A percentile compares a stretch with the other conserved stretches of the same genome.
Conservation (phyloP, 2,797 vertebrate species). For the Pogoniulus pusillus region DNA sequence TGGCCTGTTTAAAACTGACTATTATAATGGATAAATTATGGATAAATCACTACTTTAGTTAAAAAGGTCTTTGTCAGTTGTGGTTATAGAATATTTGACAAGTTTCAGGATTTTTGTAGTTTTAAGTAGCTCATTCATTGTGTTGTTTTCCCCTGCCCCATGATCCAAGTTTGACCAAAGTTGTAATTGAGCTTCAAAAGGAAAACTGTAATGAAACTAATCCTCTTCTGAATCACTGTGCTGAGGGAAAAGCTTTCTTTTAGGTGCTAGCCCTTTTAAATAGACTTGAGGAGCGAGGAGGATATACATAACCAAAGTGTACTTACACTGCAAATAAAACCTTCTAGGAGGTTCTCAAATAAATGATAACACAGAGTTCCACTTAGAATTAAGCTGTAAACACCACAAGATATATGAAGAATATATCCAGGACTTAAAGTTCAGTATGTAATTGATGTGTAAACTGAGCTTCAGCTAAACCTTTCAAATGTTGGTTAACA, state of each 20-base stretch:
- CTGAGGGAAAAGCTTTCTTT: not conserved
- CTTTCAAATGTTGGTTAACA: not conserved
- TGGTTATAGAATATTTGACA: not conserved
- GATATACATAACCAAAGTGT: not conserved
- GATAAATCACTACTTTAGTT: not conserved
- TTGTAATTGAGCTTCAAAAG: conserved; percentile 5
- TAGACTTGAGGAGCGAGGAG: not conserved
- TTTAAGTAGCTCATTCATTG: conserved; percentile 13
- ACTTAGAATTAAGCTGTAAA: not conserved
- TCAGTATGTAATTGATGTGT: not conserved
- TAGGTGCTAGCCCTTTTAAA: not conserved
- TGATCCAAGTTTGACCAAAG: not conserved
- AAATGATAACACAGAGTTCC: not conserved
- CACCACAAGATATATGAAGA: not conserved
- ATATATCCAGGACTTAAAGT: not conserved
- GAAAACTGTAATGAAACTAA: not conserved
- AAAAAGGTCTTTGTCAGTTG: conserved; percentile 10
- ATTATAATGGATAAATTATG: not conserved
- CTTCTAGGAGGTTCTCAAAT: not conserved
- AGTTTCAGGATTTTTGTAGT: not conserved
- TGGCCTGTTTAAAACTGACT: conserved; percentile 34
- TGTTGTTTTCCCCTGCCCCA: not conserved
- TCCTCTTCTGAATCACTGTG: not conserved
- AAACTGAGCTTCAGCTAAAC: not conserved
- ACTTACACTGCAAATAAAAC: not conserved